Percentiles rank a stretch among this genome's conserved stretches.
phyloP scores from a whole-genome alignment of 2,888 invertebrate species.

The Dexiosoma caninum region DNA sequence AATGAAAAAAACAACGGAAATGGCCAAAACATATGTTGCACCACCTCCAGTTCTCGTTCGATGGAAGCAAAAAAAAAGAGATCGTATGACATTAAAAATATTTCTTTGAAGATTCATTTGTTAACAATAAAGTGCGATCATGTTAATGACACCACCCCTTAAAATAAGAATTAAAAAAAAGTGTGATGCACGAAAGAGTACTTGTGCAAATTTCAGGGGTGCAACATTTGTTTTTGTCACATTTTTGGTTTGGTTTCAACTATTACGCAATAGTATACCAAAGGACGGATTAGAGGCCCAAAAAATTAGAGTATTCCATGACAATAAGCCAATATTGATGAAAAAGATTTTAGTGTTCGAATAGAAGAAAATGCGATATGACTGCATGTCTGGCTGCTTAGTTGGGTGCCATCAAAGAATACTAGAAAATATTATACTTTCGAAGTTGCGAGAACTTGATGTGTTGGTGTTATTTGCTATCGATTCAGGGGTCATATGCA shows the following conservation, averaged over 20 bases:
- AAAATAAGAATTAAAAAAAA: constrained; percentile 7
- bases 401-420: too few species aligned
- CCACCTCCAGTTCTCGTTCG: constrained; percentile 49
- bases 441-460: too few species aligned
- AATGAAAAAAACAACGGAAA: constrained; percentile 33
- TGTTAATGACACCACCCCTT: constrained; percentile 51
- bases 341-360: too few species aligned
- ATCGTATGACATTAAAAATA: constrained; percentile 38
- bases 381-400: too few species aligned
- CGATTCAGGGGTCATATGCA: too few species aligned
- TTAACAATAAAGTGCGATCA: constrained; percentile 43
- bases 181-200: not conserved
- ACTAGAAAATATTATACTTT: too few species aligned
- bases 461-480: too few species aligned
- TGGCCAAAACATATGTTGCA: constrained; percentile 52
- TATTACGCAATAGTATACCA: constrained; percentile 16
- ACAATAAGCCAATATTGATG: not conserved
- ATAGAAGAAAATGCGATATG: too few species aligned
- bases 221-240: constrained; percentile 7
- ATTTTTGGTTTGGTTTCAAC: not conserved
- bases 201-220: not conserved
- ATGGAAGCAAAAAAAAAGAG: constrained; percentile 7
- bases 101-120: not conserved
- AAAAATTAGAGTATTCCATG: constrained; percentile 13
- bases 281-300: not conserved